Evolutionary conservation across 2,888 invertebrate genomes (phyloP), one percentile per base, ranked within the genome.

Genomic region (Cistogaster globosa): DNA sequence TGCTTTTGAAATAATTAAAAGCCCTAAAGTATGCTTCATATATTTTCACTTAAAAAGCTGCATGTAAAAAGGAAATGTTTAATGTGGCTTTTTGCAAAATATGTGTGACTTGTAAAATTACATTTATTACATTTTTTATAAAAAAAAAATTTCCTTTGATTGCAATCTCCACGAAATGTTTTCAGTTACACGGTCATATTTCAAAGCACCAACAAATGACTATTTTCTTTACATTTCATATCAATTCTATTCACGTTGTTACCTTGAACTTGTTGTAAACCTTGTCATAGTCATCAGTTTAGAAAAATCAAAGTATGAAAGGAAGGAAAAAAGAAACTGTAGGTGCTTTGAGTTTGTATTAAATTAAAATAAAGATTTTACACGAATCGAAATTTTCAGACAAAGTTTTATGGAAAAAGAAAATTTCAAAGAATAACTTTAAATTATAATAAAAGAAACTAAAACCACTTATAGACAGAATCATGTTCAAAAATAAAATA

Each of bases 251-350:
- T 63, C 20, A 63, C 53, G 42, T 42, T 51, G 32, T 72, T 36
- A 60, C 75, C 75, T 75, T 63, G 75, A 75, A 75, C 75, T 75
- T 75, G 62, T 26, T 63, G 55, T 55, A 63, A 53, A 53, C 38
- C 63, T 62, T 75, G 74, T 63, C 32, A 42, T 11, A 26, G 26
- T 42, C 42, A 32, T 63, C 45, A 75, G 75, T 55, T 53, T 75
- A 42, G 32, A 36, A 45, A 63, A 63, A 63, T 22, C 16, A 18
- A 45, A 18, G 42, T 42, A 55, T 63, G 42, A 55, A 18, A 42
- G 22, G 22, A 18, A 42, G 22, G 22, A 32, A 53, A 6, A 63
- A 53, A 6, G 26, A 14, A 62, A 20, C 36, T 62, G 20, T 51
- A 36, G 20, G 20, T 0, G 36, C 9, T 36, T 60, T 60, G 1